Evolutionary conservation across 2,888 invertebrate genomes (phyloP).

Genomic region (Cataglyphis livida): DNA sequence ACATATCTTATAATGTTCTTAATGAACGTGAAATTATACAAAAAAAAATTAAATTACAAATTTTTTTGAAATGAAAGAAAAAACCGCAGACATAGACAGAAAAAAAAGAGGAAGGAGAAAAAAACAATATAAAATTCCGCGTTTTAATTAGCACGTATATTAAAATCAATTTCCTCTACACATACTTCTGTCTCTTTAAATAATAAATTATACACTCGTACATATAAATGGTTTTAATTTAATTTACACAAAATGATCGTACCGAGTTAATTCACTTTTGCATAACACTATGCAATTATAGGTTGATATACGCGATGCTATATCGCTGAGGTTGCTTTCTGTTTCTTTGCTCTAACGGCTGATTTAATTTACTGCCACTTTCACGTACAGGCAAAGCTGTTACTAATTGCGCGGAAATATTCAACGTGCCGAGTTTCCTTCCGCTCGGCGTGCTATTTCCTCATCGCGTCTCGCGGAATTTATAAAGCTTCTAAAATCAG

Average conservation of each 20-base stretch:
- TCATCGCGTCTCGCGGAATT: constrained; percentile 26
- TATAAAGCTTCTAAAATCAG: constrained; percentile 21
- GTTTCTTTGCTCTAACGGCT: constrained; percentile 70
- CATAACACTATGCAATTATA: constrained; percentile 41
- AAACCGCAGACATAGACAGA: background rate
- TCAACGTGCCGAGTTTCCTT: constrained; percentile 68
- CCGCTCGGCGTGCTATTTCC: constrained; percentile 64
- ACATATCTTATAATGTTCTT: background rate
- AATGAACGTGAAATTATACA: background rate
- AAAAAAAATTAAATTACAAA: background rate
- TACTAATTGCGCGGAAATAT: constrained; percentile 75
- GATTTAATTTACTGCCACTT: constrained; percentile 77
- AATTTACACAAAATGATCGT: background rate
- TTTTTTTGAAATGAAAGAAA: background rate
- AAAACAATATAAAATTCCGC: background rate
- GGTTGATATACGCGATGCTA: constrained; percentile 20
- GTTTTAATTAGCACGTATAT: background rate
- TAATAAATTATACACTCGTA: background rate
- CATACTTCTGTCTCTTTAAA: background rate
- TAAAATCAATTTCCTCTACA: constrained; percentile 6
- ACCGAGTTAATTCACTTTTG: constrained; percentile 44
- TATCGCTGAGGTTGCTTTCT: constrained; percentile 55
- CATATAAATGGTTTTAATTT: constrained; percentile 1
- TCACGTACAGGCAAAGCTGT: constrained; percentile 76
- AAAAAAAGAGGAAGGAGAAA: background rate